phyloP scores from a whole-genome alignment of 2,797 vertebrate species.

The Gambelia wislizenii region DNA sequence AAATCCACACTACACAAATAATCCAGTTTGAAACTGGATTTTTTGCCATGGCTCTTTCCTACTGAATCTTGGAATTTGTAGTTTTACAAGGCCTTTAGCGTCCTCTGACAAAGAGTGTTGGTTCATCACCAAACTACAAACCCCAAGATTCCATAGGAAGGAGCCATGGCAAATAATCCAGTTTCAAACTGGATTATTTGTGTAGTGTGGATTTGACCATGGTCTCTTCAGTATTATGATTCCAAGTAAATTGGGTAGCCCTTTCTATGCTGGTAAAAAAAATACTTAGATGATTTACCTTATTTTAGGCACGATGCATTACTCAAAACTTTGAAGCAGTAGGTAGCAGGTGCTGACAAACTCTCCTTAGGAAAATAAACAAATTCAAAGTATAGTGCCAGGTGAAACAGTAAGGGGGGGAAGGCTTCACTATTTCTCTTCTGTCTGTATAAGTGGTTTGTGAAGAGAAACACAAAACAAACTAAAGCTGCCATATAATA shows the following conservation, averaged over 20 bases:
- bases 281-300: background rate
- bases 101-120: no score
- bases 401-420: background rate
- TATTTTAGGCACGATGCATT: background rate
- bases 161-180: no score
- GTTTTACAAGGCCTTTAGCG: no score
- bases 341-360: background rate
- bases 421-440: background rate
- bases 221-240: background rate
- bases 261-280: background rate
- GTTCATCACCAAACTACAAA: no score
- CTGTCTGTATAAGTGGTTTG: background rate
- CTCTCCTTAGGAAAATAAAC: background rate
- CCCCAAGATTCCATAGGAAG: no score
- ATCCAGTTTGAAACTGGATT: no score
- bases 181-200: no score
- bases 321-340: background rate
- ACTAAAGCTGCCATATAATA: background rate
- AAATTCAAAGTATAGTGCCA: background rate
- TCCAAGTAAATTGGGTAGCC: background rate
- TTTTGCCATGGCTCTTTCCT: no score
- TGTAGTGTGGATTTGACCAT: no score
- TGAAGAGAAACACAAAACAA: background rate
- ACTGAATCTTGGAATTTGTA: no score
- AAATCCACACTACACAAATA: no score